These are phyloP conservation scores for Hyposoter dolosus DNA, from an alignment of 2,888 invertebrate species.

Conservation along the genomic window DNA sequence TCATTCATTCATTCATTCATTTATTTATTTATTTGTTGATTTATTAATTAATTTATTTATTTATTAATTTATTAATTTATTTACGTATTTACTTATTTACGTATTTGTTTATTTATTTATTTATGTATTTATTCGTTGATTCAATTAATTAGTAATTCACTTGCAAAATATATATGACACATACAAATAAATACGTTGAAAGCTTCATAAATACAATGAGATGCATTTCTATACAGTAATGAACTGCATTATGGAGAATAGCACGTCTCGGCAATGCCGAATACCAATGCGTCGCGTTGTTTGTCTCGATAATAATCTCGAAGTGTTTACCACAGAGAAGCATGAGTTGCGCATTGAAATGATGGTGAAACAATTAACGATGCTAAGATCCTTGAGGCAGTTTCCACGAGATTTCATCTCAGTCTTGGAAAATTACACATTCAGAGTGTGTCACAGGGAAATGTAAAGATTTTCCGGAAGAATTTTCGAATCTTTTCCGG, in stretches of 20 bases:
- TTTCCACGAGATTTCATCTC: not conserved
- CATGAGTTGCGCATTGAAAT: not conserved
- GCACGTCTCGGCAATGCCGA: not conserved
- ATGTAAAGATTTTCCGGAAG: too few species aligned
- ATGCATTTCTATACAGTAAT: not conserved
- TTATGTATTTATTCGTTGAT: too few species aligned
- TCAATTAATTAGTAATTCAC: too few species aligned
- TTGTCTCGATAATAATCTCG: not conserved
- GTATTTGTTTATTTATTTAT: too few species aligned
- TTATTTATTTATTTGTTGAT: too few species aligned
- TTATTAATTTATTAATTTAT: too few species aligned
- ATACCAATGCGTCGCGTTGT: not conserved
- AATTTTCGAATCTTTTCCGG: too few species aligned
- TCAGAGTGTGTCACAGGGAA: too few species aligned
- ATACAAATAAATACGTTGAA: not conserved
- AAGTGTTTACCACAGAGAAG: not conserved
- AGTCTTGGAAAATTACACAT: not conserved
- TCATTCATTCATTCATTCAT: too few species aligned
- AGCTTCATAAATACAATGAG: constrained; percentile 15
- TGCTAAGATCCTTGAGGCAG: not conserved
- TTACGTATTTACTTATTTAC: too few species aligned
- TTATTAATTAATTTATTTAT: too few species aligned
- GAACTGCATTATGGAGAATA: not conserved
- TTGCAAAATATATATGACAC: too few species aligned
- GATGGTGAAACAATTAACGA: constrained; percentile 8